A percentile compares a stretch with the other conserved stretches of the same genome.
phyloP scores from a whole-genome alignment of 2,113 vertebrate genomes.

The Rhea pennata region DNA sequence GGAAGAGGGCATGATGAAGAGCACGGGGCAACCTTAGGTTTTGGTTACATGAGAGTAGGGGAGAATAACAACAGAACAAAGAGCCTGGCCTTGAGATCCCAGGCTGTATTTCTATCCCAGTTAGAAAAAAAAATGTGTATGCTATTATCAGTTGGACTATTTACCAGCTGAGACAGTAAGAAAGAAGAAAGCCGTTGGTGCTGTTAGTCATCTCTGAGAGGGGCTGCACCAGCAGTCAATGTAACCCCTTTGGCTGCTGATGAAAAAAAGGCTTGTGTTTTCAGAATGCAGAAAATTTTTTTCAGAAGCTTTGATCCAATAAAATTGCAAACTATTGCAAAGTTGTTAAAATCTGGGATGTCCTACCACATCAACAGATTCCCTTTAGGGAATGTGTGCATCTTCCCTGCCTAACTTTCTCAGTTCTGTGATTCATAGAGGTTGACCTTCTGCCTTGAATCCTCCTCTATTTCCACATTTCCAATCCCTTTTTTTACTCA shows the following conservation, averaged over 20 bases:
- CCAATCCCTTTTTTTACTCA: background rate
- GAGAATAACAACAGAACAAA: background rate
- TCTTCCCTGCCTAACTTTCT: background rate
- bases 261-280: background rate
- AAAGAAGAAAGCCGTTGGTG: background rate
- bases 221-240: background rate
- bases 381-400: background rate
- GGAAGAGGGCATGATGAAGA: background rate
- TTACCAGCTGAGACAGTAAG: background rate
- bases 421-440: fast-evolving
- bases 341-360: background rate
- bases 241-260: background rate
- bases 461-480: background rate
- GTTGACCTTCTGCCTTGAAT: constrained; percentile 1
- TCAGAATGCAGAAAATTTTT: background rate
- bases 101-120: background rate
- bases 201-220: background rate
- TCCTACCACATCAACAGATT: background rate
- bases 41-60: background rate
- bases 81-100: background rate
- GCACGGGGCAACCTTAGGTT: background rate
- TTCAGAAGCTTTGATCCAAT: background rate
- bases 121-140: background rate
- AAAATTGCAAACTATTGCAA: background rate
- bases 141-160: background rate